Percentiles rank a stretch among this genome's conserved stretches.
Conservation (phyloP, 2,797 vertebrate genomes). For the Bradypodion pumilum region DNA sequence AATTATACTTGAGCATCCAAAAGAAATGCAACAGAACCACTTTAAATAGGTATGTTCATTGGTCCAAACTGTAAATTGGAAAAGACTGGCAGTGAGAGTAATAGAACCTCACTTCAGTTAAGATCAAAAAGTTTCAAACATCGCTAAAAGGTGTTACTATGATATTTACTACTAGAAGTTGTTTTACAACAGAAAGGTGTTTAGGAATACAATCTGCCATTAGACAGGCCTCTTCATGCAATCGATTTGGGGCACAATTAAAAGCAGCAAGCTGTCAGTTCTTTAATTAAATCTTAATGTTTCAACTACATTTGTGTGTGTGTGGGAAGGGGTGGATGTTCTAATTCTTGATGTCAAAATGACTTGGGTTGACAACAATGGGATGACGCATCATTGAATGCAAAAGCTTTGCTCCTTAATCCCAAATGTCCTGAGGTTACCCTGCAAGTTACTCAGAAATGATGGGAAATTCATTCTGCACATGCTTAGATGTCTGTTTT, state of each 20-base stretch:
- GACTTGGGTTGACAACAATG: neutral
- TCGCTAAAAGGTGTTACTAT: neutral
- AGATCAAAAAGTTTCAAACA: neutral
- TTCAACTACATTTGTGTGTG: neutral
- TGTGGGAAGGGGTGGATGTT: neutral
- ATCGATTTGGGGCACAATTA: conserved; percentile 5
- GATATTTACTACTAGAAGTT: neutral
- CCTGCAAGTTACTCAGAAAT: neutral
- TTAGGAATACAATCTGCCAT: neutral
- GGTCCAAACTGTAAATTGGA: neutral
- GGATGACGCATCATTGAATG: neutral
- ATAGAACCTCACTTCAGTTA: neutral
- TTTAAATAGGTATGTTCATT: neutral
- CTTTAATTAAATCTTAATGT: conserved; percentile 7
- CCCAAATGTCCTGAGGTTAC: neutral
- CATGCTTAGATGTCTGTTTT: neutral
- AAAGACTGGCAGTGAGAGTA: neutral
- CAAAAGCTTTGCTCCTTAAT: neutral
- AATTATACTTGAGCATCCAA: neutral
- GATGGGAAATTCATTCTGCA: neutral
- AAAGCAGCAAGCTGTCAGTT: conserved; percentile 1
- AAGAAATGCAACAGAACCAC: neutral
- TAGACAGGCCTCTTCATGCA: conserved; percentile 3
- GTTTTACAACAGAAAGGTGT: neutral
- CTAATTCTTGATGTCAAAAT: neutral